Conservation (phyloP, 2,113 vertebrate species). For the Sturnus vulgaris region DNA sequence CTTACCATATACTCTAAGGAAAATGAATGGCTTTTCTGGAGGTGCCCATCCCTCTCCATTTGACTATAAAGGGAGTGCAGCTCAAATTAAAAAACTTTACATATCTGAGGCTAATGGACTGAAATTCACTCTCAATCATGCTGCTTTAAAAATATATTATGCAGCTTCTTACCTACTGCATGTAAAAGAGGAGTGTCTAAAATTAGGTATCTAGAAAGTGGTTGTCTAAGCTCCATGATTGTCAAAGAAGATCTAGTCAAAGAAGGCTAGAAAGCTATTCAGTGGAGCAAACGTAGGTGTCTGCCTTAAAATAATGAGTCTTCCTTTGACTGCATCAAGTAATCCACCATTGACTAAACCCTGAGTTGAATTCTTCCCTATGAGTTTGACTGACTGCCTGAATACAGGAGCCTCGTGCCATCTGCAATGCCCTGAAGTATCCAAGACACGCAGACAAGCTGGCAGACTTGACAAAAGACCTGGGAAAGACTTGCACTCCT, state of each 20-base stretch:
- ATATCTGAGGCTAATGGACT: neutral
- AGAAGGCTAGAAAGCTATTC: slow-evolving; percentile 19
- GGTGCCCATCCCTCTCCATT: neutral
- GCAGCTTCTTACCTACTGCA: neutral
- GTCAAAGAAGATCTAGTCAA: neutral
- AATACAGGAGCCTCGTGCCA: neutral
- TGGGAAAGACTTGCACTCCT: neutral
- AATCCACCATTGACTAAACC: neutral
- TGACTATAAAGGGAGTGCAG: neutral
- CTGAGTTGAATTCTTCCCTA: neutral
- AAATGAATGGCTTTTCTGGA: neutral
- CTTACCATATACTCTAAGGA: neutral
- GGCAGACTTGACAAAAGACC: slow-evolving; percentile 14
- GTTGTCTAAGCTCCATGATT: neutral
- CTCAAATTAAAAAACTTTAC: neutral
- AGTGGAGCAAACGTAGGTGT: neutral
- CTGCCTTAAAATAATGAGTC: neutral
- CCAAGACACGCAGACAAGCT: neutral
- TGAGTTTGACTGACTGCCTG: neutral
- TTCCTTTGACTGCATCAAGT: neutral
- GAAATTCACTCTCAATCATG: neutral
- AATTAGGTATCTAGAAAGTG: neutral
- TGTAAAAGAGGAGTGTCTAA: neutral
- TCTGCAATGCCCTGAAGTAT: neutral
- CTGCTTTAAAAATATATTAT: neutral